phyloP scores from a whole-genome alignment of 2,113 vertebrate species.

The Eolophus roseicapilla region DNA sequence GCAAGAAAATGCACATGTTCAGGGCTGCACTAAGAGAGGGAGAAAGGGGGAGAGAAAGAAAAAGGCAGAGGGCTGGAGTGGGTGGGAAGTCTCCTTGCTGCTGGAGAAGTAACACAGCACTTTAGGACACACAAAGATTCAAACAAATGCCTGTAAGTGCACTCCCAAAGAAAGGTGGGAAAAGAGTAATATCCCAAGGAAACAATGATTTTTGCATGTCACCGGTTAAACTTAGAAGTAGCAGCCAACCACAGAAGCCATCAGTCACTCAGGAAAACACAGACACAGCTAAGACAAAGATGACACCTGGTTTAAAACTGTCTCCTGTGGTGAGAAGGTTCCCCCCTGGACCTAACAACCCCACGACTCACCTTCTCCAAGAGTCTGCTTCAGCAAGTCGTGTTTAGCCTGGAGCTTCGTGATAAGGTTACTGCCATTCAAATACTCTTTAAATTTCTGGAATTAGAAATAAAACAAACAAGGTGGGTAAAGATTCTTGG shows the following conservation, averaged over 20 bases:
- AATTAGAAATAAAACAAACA: conserved; percentile 31
- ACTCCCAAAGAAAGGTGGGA: background rate
- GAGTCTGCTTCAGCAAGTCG: conserved; percentile 94
- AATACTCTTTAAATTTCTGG: conserved; percentile 97
- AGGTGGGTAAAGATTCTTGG: background rate
- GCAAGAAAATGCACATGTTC: background rate
- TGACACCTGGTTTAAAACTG: background rate
- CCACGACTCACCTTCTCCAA: conserved; percentile 89
- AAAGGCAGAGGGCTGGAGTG: background rate
- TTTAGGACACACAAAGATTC: background rate
- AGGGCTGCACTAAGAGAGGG: background rate
- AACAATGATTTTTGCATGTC: background rate
- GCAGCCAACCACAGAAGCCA: background rate
- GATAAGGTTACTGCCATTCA: conserved; percentile 98
- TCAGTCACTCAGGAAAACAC: background rate
- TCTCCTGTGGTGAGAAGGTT: background rate
- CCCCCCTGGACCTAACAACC: background rate
- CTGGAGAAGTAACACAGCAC: background rate
- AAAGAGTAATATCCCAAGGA: background rate
- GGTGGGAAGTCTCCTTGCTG: background rate
- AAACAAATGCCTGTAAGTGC: background rate
- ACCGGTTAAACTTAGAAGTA: background rate
- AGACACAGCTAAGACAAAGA: background rate
- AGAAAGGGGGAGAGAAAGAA: background rate
- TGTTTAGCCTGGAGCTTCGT: conserved; percentile 98